Evolutionary conservation across 2,797 vertebrate genomes (phyloP).

Genomic region (Diplodus sargus): DNA sequence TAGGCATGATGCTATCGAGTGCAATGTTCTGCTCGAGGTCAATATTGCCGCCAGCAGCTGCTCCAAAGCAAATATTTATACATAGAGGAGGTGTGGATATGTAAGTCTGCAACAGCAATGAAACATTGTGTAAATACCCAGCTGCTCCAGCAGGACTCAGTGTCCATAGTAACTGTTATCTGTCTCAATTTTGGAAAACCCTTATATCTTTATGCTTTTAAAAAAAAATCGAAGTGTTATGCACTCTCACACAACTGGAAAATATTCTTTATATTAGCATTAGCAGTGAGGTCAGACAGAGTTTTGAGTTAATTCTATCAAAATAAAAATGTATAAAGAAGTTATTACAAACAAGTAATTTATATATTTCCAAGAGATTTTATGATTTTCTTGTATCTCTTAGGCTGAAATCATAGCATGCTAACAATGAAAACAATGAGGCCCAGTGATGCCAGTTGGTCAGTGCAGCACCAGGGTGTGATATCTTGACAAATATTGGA

Average conservation of each 20-base stretch:
- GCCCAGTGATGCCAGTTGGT: too few species aligned
- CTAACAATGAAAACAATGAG: background rate
- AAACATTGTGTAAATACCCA: background rate
- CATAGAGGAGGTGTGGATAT: constrained; percentile 13
- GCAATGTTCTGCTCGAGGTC: constrained; percentile 10
- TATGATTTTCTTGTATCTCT: background rate
- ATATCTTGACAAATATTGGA: background rate
- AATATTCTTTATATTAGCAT: background rate
- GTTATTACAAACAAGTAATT: background rate
- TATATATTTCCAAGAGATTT: too few species aligned
- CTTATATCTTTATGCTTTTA: background rate
- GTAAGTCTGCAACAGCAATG: constrained; percentile 11
- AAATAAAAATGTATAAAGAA: background rate
- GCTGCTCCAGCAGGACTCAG: background rate
- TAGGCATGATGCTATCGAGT: constrained; percentile 3
- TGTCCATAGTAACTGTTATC: background rate
- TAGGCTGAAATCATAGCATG: too few species aligned
- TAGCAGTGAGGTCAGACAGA: background rate
- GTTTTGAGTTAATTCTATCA: background rate
- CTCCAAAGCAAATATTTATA: constrained; percentile 57
- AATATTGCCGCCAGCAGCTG: constrained; percentile 45
- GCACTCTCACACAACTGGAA: background rate
- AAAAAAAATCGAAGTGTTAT: background rate
- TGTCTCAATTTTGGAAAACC: background rate
- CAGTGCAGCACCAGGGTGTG: background rate